phyloP scores from a whole-genome alignment of 2,113 vertebrate genomes.

The Bucco capensis region DNA sequence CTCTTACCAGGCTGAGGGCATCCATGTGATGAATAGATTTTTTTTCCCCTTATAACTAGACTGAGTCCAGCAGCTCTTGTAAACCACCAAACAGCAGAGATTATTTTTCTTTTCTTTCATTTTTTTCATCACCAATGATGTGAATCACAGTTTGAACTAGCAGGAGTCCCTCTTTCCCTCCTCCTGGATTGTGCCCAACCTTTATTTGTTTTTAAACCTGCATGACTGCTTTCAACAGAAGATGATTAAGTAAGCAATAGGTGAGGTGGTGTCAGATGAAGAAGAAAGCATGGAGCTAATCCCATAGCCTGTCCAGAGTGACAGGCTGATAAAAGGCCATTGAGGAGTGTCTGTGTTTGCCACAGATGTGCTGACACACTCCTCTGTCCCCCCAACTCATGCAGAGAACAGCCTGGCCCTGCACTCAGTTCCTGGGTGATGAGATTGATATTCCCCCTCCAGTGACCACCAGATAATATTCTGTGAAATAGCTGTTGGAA shows the following conservation, averaged over 20 bases:
- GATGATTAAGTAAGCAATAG: not conserved
- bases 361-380: not conserved
- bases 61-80: not conserved
- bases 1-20: not conserved
- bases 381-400: not conserved
- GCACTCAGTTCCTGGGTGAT: not conserved
- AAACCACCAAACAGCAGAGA: not conserved
- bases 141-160: not conserved
- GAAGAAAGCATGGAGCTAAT: not conserved
- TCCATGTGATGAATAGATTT: not conserved
- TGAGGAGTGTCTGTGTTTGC: not conserved
- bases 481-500: not conserved
- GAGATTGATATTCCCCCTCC: not conserved
- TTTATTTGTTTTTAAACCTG: not conserved
- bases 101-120: rapidly evolving
- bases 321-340: not conserved
- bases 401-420: not conserved
- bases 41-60: not conserved
- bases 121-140: not conserved
- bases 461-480: not conserved
- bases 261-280: not conserved
- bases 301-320: not conserved
- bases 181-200: not conserved
- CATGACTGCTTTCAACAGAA: not conserved
- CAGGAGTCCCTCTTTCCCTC: not conserved